Evolutionary conservation across 1,140 invertebrate genomes (phyloP), one percentile per base, ranked within the genome.

Genomic region (Laupala kohalensis): DNA sequence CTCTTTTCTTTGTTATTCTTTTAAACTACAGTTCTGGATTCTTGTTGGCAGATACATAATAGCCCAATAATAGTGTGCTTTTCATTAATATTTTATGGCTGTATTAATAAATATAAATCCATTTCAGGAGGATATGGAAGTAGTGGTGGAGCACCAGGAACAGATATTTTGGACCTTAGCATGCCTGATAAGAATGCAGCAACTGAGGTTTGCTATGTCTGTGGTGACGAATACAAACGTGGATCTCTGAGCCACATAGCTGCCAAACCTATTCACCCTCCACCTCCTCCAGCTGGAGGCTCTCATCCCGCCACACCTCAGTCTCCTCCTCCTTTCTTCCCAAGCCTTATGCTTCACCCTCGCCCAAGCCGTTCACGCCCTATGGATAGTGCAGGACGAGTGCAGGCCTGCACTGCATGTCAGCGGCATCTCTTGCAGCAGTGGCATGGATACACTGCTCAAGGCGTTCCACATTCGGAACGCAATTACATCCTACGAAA

Each of bases 131-230:
- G 74, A 66, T 71, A 71, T 26, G 69, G 71, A 28, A 68, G 75
- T 62, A 28, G 26, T 29, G 67, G 74, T 74, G 75, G 75, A 62
- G 69, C 64, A 5, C 67, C 77, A 12, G 84, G 82, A 23, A 86
- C 87, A 19, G 92, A 93, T 76, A 92, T 93, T 75, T 81, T 94
- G 67, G 93, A 94, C 81, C 82, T 95, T 68, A 93, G 91, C 70
- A 93, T 94, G 92, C 92, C 93, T 3, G 92, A 94, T 77, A 94
- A 94, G 83, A 94, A 94, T 83, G 91, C 91, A 62, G 87, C 90
- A 71, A 93, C 91, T 64, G 92, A 94, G 83, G 92, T 94, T 25
- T 94, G 81, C 71, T 82, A 81, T 74, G 89, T 94, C 13, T 95
- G 93, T 79, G 92, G 92, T n/a, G 92, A 93, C 78, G 92, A 94